Evolutionary conservation across 2,888 invertebrate species (phyloP).

Genomic region (Sepioteuthis lessoniana): DNA sequence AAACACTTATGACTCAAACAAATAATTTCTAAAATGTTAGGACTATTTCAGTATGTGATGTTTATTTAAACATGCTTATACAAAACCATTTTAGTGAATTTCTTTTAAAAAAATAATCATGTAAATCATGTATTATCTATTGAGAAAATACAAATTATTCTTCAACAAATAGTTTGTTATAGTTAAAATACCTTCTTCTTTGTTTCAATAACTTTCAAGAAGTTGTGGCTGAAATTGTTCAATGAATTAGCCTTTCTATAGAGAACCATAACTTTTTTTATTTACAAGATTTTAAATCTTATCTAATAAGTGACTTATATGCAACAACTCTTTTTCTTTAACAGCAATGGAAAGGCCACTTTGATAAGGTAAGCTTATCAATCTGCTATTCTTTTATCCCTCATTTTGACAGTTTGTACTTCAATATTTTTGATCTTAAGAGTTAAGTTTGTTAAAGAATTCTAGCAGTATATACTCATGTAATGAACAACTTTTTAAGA

Average conservation of each 20-base stretch:
- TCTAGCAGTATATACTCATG: background rate
- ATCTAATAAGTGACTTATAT: background rate
- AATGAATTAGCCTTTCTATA: background rate
- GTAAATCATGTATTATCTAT: no score
- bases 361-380: conserved; percentile 46
- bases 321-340: conserved; percentile 4
- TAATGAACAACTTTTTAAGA: background rate
- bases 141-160: no score
- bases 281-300: background rate
- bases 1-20: no score
- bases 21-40: no score
- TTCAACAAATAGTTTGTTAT: no score
- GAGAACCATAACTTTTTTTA: background rate
- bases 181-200: background rate
- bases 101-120: no score
- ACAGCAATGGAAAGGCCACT: conserved; percentile 43
- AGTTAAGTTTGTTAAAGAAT: background rate
- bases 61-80: no score
- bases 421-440: background rate
- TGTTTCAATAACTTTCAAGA: background rate
- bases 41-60: no score
- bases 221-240: background rate
- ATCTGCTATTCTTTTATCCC: background rate
- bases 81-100: no score
- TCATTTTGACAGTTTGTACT: background rate